A percentile compares a stretch with the other conserved stretches of the same genome.
These are phyloP conservation scores for Mythimna pallens DNA, from an alignment of 2,888 invertebrate genomes.

Conservation along the genomic window DNA sequence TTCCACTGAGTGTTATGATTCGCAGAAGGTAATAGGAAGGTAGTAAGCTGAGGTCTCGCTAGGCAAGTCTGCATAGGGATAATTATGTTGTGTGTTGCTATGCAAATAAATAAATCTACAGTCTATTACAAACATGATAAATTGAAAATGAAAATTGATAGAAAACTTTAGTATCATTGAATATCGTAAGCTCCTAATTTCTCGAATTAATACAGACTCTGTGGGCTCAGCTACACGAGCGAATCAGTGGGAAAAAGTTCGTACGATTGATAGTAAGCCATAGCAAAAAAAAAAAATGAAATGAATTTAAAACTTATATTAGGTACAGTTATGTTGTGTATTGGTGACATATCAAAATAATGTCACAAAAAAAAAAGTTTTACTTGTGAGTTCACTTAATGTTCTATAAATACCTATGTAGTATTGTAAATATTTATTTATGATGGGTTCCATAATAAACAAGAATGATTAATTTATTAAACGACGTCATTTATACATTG, in stretches of 20 bases:
- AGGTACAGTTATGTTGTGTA: too few relatives aligned
- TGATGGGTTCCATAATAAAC: neutral
- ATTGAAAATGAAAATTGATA: too few relatives aligned
- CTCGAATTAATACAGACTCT: too few relatives aligned
- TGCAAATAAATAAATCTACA: neutral
- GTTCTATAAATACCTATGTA: neutral
- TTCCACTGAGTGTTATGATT: neutral
- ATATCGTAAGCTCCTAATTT: too few relatives aligned
- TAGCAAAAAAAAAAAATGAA: too few relatives aligned
- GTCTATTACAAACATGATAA: neutral
- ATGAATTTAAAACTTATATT: too few relatives aligned
- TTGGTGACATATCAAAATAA: neutral
- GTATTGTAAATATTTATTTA: neutral
- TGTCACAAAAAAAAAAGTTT: conserved; percentile 1
- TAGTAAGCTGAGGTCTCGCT: neutral
- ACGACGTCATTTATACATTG: too few relatives aligned
- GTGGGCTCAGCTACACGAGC: too few relatives aligned
- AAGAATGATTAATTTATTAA: conserved; percentile 1
- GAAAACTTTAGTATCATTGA: too few relatives aligned
- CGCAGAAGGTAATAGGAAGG: conserved; percentile 1
- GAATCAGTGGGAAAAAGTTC: too few relatives aligned
- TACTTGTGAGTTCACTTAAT: neutral
- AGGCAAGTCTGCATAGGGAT: neutral
- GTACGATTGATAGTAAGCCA: too few relatives aligned
- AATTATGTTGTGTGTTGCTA: neutral